Conservation (phyloP, 2,888 invertebrate species). For the Hofmannophila pseudospretella region DNA sequence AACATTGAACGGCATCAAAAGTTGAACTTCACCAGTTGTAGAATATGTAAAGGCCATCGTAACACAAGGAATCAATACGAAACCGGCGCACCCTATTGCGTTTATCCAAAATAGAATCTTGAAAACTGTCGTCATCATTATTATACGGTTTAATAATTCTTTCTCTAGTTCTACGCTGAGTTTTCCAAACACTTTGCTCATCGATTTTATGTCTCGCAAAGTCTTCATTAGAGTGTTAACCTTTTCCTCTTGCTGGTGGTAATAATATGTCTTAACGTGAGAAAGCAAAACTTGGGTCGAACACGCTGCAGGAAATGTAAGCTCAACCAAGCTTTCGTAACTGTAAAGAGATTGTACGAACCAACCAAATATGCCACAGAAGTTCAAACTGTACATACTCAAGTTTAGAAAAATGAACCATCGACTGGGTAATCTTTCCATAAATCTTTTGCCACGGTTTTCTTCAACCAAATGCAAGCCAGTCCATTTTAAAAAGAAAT, state of each 20-base stretch:
- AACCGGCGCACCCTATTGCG: conserved; percentile 18
- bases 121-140: conserved; percentile 20
- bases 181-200: not conserved
- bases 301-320: conserved; percentile 35
- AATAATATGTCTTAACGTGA: conserved; percentile 27
- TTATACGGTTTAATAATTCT: conserved; percentile 9
- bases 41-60: conserved; percentile 26
- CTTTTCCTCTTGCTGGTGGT: conserved; percentile 24
- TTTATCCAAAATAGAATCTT: conserved; percentile 13
- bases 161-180: conserved; percentile 10
- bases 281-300: conserved; percentile 30
- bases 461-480: conserved; percentile 25
- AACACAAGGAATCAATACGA: conserved; percentile 28
- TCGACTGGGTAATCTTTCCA: conserved; percentile 21
- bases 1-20: conserved; percentile 33
- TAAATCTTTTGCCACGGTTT: conserved; percentile 19
- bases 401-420: conserved; percentile 24
- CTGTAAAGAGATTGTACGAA: conserved; percentile 16
- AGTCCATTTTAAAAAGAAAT: conserved; percentile 13
- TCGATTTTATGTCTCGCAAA: conserved; percentile 18
- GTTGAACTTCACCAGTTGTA: conserved; percentile 25
- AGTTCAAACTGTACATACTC: conserved; percentile 17
- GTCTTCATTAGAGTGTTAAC: conserved; percentile 26
- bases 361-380: conserved; percentile 25
- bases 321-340: conserved; percentile 23